Evolutionary conservation across 2,888 invertebrate genomes (phyloP), one percentile per base, ranked within the genome.

Genomic region (Tetropium fuscum): DNA sequence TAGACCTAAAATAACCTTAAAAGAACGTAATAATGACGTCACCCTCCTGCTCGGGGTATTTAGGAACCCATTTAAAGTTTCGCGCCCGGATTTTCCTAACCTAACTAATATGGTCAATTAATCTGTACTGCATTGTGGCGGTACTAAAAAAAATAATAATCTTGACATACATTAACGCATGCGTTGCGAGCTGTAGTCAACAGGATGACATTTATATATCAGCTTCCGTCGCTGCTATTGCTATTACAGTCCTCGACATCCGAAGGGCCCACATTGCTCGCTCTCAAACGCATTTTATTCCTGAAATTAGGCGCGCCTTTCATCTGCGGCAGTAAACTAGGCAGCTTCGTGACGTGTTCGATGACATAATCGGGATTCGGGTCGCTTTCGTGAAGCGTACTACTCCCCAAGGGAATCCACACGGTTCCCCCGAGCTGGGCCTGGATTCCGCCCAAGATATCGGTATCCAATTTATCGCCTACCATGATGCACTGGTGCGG

Each of bases 391-490:
- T 81, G 79, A 18, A 74, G 22, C 18, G 76, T 70, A 8, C 74
- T 72, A 48, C 83, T 83, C 54, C 83, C 82, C 36, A 90, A 80
- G 19, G 92, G 92, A 68, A 93, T 86, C 94, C 93, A 94, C 13
- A 94, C 90, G 0, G 93, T 93, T 22, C 90, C 90, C 8, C 89
- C 91, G 59, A 79, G 58, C 69, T 89, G 88, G 22, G 93, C 92
- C 78, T 90, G 85, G 72, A 88, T 88, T 19, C 92, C 94, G 61
- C 94, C 94, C 87, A 89, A 86, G 74, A 95, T 93, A 81, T 95
- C 95, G 27, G 94, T 94, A 80, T 94, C 93, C 69, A 94, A 82
- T 79, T 93, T 93, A 79, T 95, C 95, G 41, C 94, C 94, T 74
- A 75, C 69, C 93, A 95, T 94, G 72, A 93, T 85, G 82, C 93